Evolutionary conservation across 1,140 invertebrate species (phyloP), one percentile per base, ranked within the genome.

Genomic region (Lasioglossum baleicum): DNA sequence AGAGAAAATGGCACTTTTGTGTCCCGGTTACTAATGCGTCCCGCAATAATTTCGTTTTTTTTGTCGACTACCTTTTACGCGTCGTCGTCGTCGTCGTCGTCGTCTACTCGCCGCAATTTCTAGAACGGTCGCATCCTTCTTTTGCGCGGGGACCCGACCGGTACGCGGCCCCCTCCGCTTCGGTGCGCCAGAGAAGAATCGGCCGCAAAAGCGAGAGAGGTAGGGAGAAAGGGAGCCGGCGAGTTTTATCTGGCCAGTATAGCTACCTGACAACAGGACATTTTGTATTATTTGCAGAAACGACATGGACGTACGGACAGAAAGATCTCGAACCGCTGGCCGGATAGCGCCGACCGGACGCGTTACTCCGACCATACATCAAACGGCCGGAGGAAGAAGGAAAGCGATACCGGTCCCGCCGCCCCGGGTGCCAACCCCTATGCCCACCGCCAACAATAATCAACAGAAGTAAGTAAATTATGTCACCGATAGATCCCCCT

Each of bases 391-490:
- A 75, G 90, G 90, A 58, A 86, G 88, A 74, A 88, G 92, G 70
- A 92, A 92, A 88, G 91, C 92, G 51, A 93, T 92, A 83, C 92
- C 92, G 7, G 92, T 93, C 10, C 91, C 91, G 80, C 92, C 92
- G 44, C 92, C 92, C 60, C 90, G 92, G 58, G 92, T 93, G 8
- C 92, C 92, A 61, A 93, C 92, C 73, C 92, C 92, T 8, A 93
- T 93, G 92, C 92, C 92, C 10, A 85, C 87, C 26, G 88, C 83
- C 35, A 93, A 92, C 77, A 91, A 90, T 82, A 92, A 91, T 86
- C 89, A 91, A 80, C 90, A 90, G 84, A 89, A 88, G 92, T 92
- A 68, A 88, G 82, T 87, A 42, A 73, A 70, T 64, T 75, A 56
- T 61, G 15, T 51, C 51, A 0, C 15, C 35, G 69, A 74, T 80